A percentile compares a stretch with the other conserved stretches of the same genome.
Evolutionary conservation across 2,113 vertebrate genomes (phyloP).

Genomic region (Amphiprion percula): DNA sequence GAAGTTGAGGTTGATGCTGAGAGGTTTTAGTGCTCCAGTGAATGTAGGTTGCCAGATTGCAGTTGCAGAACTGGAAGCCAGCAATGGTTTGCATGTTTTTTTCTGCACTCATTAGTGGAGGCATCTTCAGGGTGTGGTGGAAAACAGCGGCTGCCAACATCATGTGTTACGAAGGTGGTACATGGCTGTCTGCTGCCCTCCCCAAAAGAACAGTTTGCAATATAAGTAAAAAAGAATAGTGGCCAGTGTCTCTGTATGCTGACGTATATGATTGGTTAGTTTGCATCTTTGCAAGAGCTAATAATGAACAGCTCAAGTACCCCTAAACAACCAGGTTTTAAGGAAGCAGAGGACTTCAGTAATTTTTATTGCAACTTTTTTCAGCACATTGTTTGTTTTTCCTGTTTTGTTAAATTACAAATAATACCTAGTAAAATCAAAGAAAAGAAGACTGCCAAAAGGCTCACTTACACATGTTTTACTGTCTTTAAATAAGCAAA

Average conservation of each 20-base stretch:
- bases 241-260: background rate
- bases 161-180: conserved; percentile 1
- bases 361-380: too few relatives aligned
- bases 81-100: background rate
- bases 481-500: too few relatives aligned
- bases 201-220: background rate
- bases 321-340: background rate
- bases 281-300: background rate
- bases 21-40: background rate
- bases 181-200: conserved; percentile 2
- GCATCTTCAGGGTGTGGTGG: too few relatives aligned
- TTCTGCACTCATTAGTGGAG: too few relatives aligned
- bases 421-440: too few relatives aligned
- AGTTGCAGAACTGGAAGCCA: background rate
- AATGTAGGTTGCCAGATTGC: background rate
- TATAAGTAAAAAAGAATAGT: too few relatives aligned
- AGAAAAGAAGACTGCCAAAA: too few relatives aligned
- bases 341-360: background rate
- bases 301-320: background rate
- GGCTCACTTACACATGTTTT: too few relatives aligned
- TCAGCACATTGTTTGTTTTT: too few relatives aligned
- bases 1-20: too few relatives aligned
- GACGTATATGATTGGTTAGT: background rate
- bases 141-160: too few relatives aligned
- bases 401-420: too few relatives aligned